These are phyloP conservation scores for Umimayanthus kanabou DNA, from an alignment of 92 coral and sea anemone genomes.

Conservation along the genomic window DNA sequence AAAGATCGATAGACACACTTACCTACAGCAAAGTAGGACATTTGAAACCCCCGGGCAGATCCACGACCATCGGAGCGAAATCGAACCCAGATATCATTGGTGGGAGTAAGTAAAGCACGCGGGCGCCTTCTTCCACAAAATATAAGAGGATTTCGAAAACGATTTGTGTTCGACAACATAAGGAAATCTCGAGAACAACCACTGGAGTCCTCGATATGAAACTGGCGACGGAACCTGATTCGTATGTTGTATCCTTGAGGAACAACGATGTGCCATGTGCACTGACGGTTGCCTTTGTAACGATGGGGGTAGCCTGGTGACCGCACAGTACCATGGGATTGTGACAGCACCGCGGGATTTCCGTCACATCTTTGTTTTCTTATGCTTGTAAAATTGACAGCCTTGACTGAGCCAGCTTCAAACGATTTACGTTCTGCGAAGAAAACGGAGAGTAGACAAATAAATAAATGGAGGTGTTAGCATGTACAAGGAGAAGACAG, in stretches of 20 bases:
- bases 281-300: constrained; percentile 66
- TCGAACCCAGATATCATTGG: constrained; percentile 81
- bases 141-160: constrained; percentile 67
- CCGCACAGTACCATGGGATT: constrained; percentile 73
- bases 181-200: constrained; percentile 82
- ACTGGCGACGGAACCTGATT: constrained; percentile 83
- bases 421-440: constrained; percentile 19
- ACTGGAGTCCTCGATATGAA: constrained; percentile 77
- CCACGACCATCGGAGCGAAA: constrained; percentile 77
- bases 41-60: constrained; percentile 81
- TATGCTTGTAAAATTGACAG: constrained; percentile 47
- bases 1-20: constrained; percentile 22
- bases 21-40: constrained; percentile 84
- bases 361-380: constrained; percentile 59
- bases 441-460: not conserved
- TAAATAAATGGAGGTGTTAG: not conserved
- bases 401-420: constrained; percentile 34
- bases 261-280: constrained; percentile 88
- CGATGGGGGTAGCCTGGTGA: constrained; percentile 89
- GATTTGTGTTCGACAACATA: constrained; percentile 76
- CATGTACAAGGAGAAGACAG: not conserved
- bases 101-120: constrained; percentile 64
- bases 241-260: constrained; percentile 89
- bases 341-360: constrained; percentile 65
- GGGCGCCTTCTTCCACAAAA: constrained; percentile 83